Evolutionary conservation across 2,888 invertebrate genomes (phyloP).

Genomic region (Aspidiotus destructor): DNA sequence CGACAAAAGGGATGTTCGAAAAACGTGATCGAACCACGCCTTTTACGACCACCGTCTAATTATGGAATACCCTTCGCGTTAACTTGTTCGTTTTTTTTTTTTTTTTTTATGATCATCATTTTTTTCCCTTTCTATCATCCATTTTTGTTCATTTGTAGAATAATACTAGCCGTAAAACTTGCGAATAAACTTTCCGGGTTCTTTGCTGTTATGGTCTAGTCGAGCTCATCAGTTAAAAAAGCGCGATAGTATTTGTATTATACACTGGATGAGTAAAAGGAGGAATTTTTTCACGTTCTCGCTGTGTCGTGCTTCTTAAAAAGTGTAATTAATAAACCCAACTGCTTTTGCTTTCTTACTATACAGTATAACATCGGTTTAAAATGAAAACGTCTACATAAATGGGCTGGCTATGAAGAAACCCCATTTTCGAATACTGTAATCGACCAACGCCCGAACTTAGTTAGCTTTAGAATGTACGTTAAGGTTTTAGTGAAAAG

Average conservation of each 20-base stretch:
- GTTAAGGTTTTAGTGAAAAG: too few relatives aligned
- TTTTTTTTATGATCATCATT: too few relatives aligned
- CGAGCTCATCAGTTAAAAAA: constrained; percentile 4
- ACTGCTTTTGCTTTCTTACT: neutral
- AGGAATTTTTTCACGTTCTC: neutral
- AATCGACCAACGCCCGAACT: neutral
- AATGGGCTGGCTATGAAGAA: neutral
- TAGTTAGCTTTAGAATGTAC: neutral
- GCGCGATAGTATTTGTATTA: neutral
- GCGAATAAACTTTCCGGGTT: neutral
- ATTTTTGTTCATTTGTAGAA: neutral
- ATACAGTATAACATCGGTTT: neutral
- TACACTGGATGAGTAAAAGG: neutral
- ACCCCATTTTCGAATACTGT: neutral
- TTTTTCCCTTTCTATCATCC: too few relatives aligned
- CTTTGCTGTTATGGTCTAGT: neutral
- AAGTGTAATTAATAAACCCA: neutral
- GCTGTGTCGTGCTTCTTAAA: neutral
- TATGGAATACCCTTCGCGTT: neutral
- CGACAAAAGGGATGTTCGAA: neutral
- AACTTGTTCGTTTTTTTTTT: neutral
- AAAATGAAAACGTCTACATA: neutral
- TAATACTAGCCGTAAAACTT: neutral
- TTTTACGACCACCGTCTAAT: neutral
- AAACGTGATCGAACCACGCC: constrained; percentile 4